Evolutionary conservation across 2,888 invertebrate genomes (phyloP).

Genomic region (Sarcophaga subvicina): DNA sequence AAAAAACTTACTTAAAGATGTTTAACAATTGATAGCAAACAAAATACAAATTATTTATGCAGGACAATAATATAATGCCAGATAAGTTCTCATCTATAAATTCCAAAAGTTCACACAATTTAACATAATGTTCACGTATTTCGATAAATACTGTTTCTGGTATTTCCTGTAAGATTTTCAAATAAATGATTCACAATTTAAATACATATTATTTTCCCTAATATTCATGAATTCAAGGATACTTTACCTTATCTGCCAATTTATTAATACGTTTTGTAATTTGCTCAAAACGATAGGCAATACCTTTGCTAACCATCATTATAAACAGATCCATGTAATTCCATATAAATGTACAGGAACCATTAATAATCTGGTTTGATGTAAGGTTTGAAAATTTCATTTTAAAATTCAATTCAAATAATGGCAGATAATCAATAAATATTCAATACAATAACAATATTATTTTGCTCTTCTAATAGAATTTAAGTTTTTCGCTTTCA

Average conservation of each 20-base stretch:
- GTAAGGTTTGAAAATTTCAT: neutral
- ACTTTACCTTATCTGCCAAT: slow-evolving; percentile 74
- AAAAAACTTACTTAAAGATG: slow-evolving; percentile 78
- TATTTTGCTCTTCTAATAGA: too few species aligned
- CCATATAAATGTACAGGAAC: slow-evolving; percentile 85
- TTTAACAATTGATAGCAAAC: slow-evolving; percentile 88
- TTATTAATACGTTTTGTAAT: slow-evolving; percentile 82
- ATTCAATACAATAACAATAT: too few species aligned
- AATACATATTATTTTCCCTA: neutral
- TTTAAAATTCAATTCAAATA: slow-evolving; percentile 17
- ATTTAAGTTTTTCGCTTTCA: too few species aligned
- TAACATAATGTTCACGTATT: slow-evolving; percentile 87
- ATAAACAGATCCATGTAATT: slow-evolving; percentile 89
- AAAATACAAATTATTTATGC: slow-evolving; percentile 88
- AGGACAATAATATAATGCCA: slow-evolving; percentile 87
- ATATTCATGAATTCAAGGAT: neutral
- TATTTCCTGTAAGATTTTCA: slow-evolving; percentile 70
- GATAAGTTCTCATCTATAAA: slow-evolving; percentile 85
- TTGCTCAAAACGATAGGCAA: slow-evolving; percentile 86
- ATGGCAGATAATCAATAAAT: too few species aligned
- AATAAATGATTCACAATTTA: neutral
- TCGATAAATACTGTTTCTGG: slow-evolving; percentile 84
- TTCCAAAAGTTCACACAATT: slow-evolving; percentile 85
- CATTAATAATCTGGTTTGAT: slow-evolving; percentile 73
- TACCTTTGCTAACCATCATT: slow-evolving; percentile 86